A percentile compares a stretch with the other conserved stretches of the same genome.
Evolutionary conservation across 2,888 invertebrate species (phyloP).

Genomic region (Amblyjoppa proteus): DNA sequence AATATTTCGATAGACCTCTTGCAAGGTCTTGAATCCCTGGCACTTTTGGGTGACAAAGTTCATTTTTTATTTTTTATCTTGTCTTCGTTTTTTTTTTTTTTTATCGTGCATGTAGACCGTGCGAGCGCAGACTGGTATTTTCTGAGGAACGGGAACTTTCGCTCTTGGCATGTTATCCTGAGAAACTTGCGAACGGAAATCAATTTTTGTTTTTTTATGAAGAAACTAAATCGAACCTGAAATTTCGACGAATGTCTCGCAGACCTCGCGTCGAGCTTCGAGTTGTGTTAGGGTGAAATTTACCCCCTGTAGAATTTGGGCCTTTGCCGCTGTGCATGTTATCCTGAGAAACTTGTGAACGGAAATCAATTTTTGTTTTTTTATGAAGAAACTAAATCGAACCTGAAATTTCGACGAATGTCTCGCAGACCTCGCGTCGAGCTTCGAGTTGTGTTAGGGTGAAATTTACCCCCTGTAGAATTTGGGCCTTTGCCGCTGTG

Average conservation of each 20-base stretch:
- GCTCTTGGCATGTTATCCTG: constrained; percentile 50
- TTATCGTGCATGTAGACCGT: background rate
- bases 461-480: too few relatives aligned
- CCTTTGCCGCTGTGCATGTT: too few relatives aligned
- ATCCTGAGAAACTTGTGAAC: too few relatives aligned
- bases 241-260: background rate
- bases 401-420: too few relatives aligned
- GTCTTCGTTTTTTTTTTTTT: constrained; percentile 28
- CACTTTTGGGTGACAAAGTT: constrained; percentile 56
- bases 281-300: too few relatives aligned
- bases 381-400: too few relatives aligned
- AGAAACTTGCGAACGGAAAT: constrained; percentile 8
- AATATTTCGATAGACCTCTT: constrained; percentile 9
- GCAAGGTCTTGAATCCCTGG: constrained; percentile 35
- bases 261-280: background rate
- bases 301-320: too few relatives aligned
- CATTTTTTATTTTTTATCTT: constrained; percentile 27
- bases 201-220: background rate
- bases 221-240: constrained; percentile 1
- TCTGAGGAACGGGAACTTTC: background rate
- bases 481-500: too few relatives aligned
- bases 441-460: too few relatives aligned
- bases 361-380: too few relatives aligned
- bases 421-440: too few relatives aligned
- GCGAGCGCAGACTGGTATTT: background rate